These are phyloP conservation scores for Athalia cordata DNA, from an alignment of 2,888 invertebrate species.

Conservation along the genomic window DNA sequence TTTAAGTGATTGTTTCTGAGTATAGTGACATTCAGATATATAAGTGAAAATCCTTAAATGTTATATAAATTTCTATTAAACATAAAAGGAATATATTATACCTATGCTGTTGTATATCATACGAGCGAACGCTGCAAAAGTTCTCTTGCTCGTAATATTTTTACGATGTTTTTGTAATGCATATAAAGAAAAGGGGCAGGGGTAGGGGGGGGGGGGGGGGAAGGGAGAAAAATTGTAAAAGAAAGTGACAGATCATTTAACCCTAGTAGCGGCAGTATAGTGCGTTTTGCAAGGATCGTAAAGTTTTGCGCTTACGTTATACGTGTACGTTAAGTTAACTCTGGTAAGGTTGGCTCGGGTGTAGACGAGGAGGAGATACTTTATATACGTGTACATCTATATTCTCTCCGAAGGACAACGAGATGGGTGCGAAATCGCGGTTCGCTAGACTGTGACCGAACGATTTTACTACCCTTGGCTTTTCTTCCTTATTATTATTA, in stretches of 20 bases:
- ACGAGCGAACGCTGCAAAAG: background rate
- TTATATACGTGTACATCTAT: background rate
- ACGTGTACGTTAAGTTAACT: background rate
- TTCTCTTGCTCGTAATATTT: slow-evolving; percentile 45
- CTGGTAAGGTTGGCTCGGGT: no score
- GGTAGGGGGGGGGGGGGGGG: no score
- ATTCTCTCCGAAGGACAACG: background rate
- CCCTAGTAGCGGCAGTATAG: slow-evolving; percentile 51
- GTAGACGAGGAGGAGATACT: no score
- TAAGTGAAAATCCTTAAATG: no score
- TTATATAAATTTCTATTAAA: no score
- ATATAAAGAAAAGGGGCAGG: no score
- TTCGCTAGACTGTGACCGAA: slow-evolving; percentile 63
- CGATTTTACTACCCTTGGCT: slow-evolving; percentile 45
- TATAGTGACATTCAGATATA: no score
- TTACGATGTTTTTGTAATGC: slow-evolving; percentile 45
- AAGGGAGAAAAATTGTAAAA: slow-evolving; percentile 49
- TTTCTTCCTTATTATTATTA: background rate
- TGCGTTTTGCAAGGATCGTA: slow-evolving; percentile 55
- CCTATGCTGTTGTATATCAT: background rate
- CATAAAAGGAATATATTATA: no score
- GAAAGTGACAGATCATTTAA: slow-evolving; percentile 68
- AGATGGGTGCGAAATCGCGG: slow-evolving; percentile 47
- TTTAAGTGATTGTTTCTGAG: no score
- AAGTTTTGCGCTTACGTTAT: slow-evolving; percentile 51